phyloP scores from a whole-genome alignment of 2,888 invertebrate genomes.

The Nymphalis c-album region DNA sequence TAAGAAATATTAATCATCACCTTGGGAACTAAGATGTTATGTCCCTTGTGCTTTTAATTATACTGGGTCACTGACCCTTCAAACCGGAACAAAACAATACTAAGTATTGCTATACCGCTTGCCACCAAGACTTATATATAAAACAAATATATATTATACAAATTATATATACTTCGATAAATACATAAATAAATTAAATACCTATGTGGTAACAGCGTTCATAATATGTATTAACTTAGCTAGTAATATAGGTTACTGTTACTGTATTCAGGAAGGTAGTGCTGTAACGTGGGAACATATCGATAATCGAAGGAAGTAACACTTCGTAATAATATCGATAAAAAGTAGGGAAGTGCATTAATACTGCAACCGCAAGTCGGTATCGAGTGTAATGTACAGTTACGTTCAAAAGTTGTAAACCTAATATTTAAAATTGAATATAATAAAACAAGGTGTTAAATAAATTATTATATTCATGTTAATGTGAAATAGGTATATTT shows the following conservation, averaged over 20 bases:
- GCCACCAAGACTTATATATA: too few species aligned
- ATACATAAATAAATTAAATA: neutral
- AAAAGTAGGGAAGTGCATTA: slow-evolving; percentile 35
- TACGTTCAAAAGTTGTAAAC: slow-evolving; percentile 11
- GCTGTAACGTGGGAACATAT: neutral
- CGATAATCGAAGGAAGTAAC: slow-evolving; percentile 1
- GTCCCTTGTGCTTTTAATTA: too few species aligned
- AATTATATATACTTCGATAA: neutral
- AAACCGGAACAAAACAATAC: too few species aligned
- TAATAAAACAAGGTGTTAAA: too few species aligned
- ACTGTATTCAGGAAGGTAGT: slow-evolving; percentile 8
- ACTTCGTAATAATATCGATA: slow-evolving; percentile 22
- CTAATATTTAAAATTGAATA: too few species aligned
- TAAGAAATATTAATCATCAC: too few species aligned
- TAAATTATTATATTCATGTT: too few species aligned
- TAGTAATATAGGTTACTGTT: slow-evolving; percentile 13
- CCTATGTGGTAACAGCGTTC: neutral
- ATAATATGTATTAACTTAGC: neutral
- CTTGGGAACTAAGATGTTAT: too few species aligned
- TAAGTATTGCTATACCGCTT: neutral
- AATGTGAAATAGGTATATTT: too few species aligned
- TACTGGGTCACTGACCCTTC: too few species aligned
- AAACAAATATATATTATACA: neutral
- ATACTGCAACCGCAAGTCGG: slow-evolving; percentile 17
- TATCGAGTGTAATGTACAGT: slow-evolving; percentile 12